Conservation (phyloP, 53 echinoderm and acorn worm species). For the Mesocentrotus franciscanus region DNA sequence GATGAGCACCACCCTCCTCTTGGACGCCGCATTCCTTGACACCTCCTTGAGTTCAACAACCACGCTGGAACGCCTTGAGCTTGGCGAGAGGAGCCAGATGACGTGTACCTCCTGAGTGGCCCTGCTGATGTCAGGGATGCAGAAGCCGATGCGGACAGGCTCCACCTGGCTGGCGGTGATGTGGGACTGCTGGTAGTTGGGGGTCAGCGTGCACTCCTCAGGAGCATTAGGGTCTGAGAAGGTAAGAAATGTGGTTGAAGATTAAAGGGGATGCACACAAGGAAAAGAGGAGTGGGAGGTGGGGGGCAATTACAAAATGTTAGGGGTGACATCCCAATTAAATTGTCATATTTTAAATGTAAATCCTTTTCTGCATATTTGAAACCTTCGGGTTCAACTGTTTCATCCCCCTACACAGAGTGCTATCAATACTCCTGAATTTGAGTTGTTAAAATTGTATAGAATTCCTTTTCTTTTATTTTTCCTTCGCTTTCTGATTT, state of each 20-base stretch:
- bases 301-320: too few relatives aligned
- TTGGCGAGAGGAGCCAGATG: conserved; percentile 49
- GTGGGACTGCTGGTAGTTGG: conserved; percentile 39
- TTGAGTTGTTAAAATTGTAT: too few relatives aligned
- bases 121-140: conserved; percentile 20
- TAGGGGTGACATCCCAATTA: too few relatives aligned
- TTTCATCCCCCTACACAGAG: too few relatives aligned
- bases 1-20: conserved; percentile 38
- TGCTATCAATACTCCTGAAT: too few relatives aligned
- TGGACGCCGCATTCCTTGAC: conserved; percentile 8
- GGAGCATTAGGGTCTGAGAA: conserved; percentile 53
- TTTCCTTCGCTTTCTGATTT: too few relatives aligned
- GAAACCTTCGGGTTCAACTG: too few relatives aligned
- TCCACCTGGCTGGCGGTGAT: conserved; percentile 57
- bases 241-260: not conserved
- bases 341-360: too few relatives aligned
- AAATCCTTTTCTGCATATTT: too few relatives aligned
- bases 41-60: conserved; percentile 41
- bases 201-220: conserved; percentile 49
- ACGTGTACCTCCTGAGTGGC: conserved; percentile 59
- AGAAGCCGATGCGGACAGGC: conserved; percentile 43
- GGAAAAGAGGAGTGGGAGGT: too few relatives aligned
- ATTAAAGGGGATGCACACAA: not conserved
- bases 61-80: conserved; percentile 29
- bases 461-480: too few relatives aligned